Evolutionary conservation across 2,797 vertebrate genomes (phyloP).

Genomic region (Acestrorhynchus altus): DNA sequence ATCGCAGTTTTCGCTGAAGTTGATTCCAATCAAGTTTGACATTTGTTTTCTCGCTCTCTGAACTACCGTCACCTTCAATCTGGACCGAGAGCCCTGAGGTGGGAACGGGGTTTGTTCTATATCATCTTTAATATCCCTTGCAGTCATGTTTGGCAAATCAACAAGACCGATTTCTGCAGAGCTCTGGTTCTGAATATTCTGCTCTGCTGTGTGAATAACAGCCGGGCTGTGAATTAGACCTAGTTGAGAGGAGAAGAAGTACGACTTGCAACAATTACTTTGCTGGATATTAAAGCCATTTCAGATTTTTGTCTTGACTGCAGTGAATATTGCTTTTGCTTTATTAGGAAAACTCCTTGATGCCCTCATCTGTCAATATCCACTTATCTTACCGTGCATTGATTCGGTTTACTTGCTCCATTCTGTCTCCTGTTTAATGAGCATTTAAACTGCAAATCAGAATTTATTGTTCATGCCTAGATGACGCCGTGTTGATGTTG

Average conservation of each 20-base stretch:
- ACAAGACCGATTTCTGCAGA: neutral
- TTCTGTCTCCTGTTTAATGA: neutral
- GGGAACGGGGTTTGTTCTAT: neutral
- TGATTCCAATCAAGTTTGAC: constrained; percentile 5
- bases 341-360: neutral
- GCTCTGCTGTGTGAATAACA: neutral
- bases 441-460: neutral
- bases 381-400: neutral
- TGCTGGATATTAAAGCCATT: neutral
- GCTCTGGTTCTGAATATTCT: neutral
- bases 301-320: neutral
- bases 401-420: neutral
- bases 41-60: constrained; percentile 4
- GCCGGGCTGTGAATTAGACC: neutral
- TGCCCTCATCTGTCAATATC: neutral
- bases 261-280: neutral
- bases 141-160: constrained; percentile 8
- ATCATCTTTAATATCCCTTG: neutral
- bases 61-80: neutral
- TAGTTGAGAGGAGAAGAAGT: neutral
- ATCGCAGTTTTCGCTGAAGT: neutral
- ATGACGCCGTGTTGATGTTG: no score
- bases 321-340: neutral
- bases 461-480: no score
- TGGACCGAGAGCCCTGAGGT: neutral